These are phyloP conservation scores for Antechinus flavipes DNA, from an alignment of 2,113 vertebrate genomes.

Conservation along the genomic window DNA sequence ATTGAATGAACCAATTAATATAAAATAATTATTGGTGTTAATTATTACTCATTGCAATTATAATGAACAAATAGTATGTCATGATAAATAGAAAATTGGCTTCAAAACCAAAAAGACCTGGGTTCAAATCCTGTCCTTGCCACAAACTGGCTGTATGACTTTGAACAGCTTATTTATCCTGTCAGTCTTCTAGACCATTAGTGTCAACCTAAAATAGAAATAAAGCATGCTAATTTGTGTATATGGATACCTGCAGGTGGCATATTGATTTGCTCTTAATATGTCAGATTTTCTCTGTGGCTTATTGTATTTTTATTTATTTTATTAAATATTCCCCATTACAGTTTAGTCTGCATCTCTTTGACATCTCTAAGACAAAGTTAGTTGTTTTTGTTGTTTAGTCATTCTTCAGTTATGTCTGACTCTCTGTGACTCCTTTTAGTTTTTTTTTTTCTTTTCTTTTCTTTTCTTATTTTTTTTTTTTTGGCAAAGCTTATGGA, in stretches of 20 bases:
- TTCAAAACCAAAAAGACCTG: too few relatives aligned
- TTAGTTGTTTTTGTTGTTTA: background rate
- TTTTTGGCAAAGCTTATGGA: background rate
- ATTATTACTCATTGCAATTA: background rate
- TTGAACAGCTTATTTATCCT: background rate
- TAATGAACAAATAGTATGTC: background rate
- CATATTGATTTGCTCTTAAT: too few relatives aligned
- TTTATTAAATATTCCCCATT: too few relatives aligned
- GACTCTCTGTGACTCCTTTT: background rate
- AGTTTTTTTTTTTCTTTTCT: background rate
- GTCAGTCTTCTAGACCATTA: background rate
- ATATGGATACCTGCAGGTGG: background rate
- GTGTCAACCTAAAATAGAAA: background rate
- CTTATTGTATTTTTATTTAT: too few relatives aligned
- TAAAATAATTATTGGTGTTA: too few relatives aligned
- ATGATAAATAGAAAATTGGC: background rate
- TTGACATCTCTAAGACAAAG: too few relatives aligned
- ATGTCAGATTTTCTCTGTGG: too few relatives aligned
- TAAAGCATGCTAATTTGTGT: background rate
- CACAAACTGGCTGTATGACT: too few relatives aligned
- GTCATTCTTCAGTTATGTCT: background rate
- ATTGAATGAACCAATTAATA: too few relatives aligned
- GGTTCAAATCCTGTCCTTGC: background rate
- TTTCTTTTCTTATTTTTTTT: background rate
- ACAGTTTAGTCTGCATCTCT: too few relatives aligned